Evolutionary conservation across 2,797 vertebrate species (phyloP), one percentile per base, ranked within the genome.

Genomic region (Gobionotothen gibberifrons): DNA sequence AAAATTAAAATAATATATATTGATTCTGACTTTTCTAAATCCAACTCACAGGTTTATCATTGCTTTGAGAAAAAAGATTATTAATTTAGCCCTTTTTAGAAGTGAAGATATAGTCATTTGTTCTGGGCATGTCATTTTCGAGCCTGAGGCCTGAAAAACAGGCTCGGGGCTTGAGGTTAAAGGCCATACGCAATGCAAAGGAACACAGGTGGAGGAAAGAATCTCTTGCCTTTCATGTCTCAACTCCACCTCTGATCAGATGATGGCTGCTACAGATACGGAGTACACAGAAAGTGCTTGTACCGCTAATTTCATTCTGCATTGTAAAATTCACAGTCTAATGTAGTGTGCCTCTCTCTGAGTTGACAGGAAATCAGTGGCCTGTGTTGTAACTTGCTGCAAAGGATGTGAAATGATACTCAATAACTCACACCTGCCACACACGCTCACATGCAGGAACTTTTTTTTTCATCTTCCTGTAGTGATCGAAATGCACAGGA

Each of bases 331-430:
- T 74, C 53, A 39, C 4, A 15, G n/a, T 77, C 19, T 72, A 51
- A 76, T 78, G 53, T 74, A 32, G 26, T 70, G 39, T 73, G 63
- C 44, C 14, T 78, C 21, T 68, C 46, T 19, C 40, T 40, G 61
- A 40, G 46, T 32, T 76, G 74, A 88, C 90, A 90, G 92, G 88
- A 93, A 93, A 86, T 85, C 73, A 17, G 72, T 80, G 85, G 72
- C 80, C 68, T 84, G 82, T 51, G 16, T 81, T 81, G 78, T 77
- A 75, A 72, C 72, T 78, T 61, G 60, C 79, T 86, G 77, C 84
- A 87, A 76, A 87, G 86, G 86, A 90, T 87, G 87, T 91, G 83
- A 90, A 85, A 90, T 87, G 78, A 82, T 59, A 72, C 81, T 71
- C 57, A 65, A 73, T 83, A 79, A 82, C 79, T 58, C 84, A 79